Evolutionary conservation across 1,140 invertebrate species (phyloP).

Genomic region (Fopius arisanus): DNA sequence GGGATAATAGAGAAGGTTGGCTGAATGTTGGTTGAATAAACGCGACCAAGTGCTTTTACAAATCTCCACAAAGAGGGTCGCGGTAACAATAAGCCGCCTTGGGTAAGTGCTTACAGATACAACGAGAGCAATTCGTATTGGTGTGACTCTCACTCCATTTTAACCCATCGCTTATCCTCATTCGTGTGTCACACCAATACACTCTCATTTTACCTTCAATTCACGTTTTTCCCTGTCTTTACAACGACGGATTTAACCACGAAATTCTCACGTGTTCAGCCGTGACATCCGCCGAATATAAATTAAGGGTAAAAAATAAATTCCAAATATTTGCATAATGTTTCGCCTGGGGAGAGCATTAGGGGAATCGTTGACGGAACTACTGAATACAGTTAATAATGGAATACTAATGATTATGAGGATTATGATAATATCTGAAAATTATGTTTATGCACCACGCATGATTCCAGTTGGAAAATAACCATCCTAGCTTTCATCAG

Average conservation of each 20-base stretch:
- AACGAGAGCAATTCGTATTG: constrained; percentile 33
- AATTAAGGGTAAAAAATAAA: neutral
- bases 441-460: neutral
- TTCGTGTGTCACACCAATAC: constrained; percentile 14
- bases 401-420: neutral
- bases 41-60: constrained; percentile 52
- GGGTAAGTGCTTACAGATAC: constrained; percentile 54
- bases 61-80: constrained; percentile 53
- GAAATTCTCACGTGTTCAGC: constrained; percentile 5
- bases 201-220: neutral
- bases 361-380: neutral
- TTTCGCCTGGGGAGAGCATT: neutral
- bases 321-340: neutral
- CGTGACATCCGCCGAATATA: neutral
- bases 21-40: constrained; percentile 47
- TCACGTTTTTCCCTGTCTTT: constrained; percentile 1
- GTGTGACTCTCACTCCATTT: neutral
- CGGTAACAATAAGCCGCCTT: constrained; percentile 52
- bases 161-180: neutral
- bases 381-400: neutral
- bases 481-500: neutral
- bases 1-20: constrained; percentile 4
- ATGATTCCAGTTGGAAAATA: neutral
- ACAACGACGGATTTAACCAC: neutral
- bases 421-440: neutral